Conservation (phyloP, 2,113 vertebrate species). For the Setophaga coronata region DNA sequence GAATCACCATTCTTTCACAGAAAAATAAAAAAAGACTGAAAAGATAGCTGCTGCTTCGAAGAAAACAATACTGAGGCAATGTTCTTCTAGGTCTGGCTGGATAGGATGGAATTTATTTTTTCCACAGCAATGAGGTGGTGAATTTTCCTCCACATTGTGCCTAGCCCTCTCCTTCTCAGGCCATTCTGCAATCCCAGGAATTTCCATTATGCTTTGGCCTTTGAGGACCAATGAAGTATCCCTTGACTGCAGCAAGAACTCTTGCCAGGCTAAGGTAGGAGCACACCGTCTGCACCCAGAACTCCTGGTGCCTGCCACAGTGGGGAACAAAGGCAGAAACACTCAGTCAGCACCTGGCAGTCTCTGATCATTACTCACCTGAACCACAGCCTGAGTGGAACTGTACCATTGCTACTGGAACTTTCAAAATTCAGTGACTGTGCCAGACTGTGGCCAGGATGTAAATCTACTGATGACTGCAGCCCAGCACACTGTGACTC, state of each 20-base stretch:
- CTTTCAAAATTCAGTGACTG: not conserved
- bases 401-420: not conserved
- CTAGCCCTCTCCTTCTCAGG: not conserved
- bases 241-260: not conserved
- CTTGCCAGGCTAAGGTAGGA: not conserved
- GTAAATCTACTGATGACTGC: not conserved
- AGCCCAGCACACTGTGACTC: not conserved
- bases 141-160: not conserved
- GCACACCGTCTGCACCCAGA: accelerated
- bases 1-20: not conserved
- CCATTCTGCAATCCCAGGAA: not conserved
- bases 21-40: accelerated
- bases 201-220: not conserved
- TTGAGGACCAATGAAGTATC: no score
- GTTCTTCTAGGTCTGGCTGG: not conserved
- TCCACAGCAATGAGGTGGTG: not conserved
- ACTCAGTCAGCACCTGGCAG: not conserved
- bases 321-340: not conserved
- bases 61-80: not conserved
- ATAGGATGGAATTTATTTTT: not conserved
- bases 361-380: not conserved
- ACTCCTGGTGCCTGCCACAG: not conserved
- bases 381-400: not conserved
- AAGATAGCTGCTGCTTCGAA: not conserved
- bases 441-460: not conserved